Base-by-base conservation (phyloP, 2,888 invertebrate species). In the Megaustenia siamemsis region DNA sequence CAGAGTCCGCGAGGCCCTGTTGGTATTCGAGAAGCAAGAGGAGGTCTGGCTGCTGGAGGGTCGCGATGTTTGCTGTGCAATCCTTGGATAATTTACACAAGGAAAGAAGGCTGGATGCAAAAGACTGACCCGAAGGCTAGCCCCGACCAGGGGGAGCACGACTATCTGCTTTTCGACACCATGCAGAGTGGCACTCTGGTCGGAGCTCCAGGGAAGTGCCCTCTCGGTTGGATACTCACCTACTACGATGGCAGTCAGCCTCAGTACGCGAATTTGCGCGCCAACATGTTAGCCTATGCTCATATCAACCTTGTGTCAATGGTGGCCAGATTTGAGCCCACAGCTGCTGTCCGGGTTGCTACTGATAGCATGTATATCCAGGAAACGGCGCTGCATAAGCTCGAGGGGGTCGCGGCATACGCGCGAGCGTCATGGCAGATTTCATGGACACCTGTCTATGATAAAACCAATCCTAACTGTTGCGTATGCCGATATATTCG, bases 311-410 rank as follows among this genome's bases (percentile, higher is more conserved):
- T 78, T 32, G 3, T 40, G 24, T 35, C n/a, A n/a, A 78, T 78
- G 78, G 6, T 63, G 28, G 15, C 5, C 1, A 32, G 63, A 21
- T 78, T 63, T 28, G 43, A 53, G 28, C 78, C 43, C 21, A 10
- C 1, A 1, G 35, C 63, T n/a, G 40, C 40, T 21, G 18, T 56
- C 63, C 38, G 78, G n/a, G 78, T 78, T 18, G 60, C 63, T 8
- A 63, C 78, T n/a, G 78, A 78, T 28, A 18, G 56, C 40, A 56
- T 78, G 2, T 78, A 60, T 24, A 63, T 56, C 35, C 35, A 71
- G 43, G 32, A 35, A 35, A 71, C 71, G 71, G 43, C 68, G 38
- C 43, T 40, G 38, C 18, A 71, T 35, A 71, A 63, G 63, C 63
- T 63, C n/a, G n/a, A 63, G 63, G 63, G 63, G 63, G n/a, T 63